Evolutionary conservation across 2,113 vertebrate species (phyloP).

Genomic region (Odontophorus gujanensis): DNA sequence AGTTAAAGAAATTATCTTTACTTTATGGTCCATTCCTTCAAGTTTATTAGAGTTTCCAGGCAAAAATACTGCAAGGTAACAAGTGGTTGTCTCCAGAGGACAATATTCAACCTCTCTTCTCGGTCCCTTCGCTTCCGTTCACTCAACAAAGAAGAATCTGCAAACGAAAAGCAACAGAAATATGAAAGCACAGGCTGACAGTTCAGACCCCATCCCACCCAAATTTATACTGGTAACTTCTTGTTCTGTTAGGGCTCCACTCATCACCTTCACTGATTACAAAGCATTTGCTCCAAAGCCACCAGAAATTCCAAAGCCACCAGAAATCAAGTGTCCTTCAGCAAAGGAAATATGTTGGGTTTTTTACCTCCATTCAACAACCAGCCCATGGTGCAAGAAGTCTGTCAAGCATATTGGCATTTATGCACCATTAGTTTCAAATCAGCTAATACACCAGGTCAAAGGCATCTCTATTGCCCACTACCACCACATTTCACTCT

Average conservation of each 20-base stretch:
- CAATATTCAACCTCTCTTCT: conserved; percentile 90
- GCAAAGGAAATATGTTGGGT: not conserved
- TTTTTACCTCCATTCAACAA: not conserved
- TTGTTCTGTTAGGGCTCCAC: not conserved
- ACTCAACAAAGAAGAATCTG: conserved; percentile 83
- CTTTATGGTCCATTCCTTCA: conserved; percentile 95
- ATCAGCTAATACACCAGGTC: not conserved
- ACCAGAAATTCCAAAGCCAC: not conserved
- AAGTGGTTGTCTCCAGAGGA: conserved; percentile 91
- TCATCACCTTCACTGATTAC: not conserved
- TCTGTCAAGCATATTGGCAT: not conserved
- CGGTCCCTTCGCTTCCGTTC: conserved; percentile 87
- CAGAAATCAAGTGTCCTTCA: not conserved
- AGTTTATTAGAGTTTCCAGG: conserved; percentile 89
- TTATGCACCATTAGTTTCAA: not conserved
- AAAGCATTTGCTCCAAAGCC: not conserved
- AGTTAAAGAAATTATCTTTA: conserved; percentile 80
- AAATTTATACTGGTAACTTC: rapidly evolving
- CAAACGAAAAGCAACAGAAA: conserved; percentile 37
- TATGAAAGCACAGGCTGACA: not conserved
- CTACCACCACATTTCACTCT: not conserved
- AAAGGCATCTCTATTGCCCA: not conserved
- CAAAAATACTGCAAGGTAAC: conserved; percentile 94
- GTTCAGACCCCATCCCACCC: not conserved
- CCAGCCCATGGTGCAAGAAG: too few species aligned